Evolutionary conservation across 2,888 invertebrate genomes (phyloP), one percentile per base, ranked within the genome.

Genomic region (Phaedon cochleariae): DNA sequence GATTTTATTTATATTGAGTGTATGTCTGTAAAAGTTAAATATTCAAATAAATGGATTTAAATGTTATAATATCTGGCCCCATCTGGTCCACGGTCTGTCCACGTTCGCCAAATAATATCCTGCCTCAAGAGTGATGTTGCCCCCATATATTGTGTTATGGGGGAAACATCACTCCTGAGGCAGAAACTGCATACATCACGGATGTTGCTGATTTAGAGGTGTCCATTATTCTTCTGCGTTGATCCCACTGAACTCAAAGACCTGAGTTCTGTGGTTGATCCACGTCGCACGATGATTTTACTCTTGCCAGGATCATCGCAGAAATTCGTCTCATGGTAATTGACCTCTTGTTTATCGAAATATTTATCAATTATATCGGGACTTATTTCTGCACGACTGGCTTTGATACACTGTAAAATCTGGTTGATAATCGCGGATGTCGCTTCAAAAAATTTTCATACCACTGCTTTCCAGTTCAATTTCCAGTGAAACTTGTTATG

Each of bases 191-290:
- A 17, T 51, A 60, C 51, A 55, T 31, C 17, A 41, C 55, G 7
- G 21, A 26, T n/a, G n/a, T n/a, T n/a, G n/a, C n/a, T n/a, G n/a
- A 21, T 57, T 22, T 31, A 15, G 46, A 15, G 2, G 12, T 9
- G 46, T 46, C 29, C 18, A 20, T 29, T 17, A 81, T 72, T 34
- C 74, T 58, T n/a, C n/a, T n/a, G n/a, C n/a, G n/a, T n/a, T n/a
- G n/a, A n/a, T n/a, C n/a, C n/a, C n/a, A n/a, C n/a, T n/a, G n/a
- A n/a, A n/a, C n/a, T n/a, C n/a, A n/a, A n/a, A n/a, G n/a, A n/a
- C n/a, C n/a, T n/a, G n/a, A n/a, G n/a, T 64, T 80, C 77, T 12
- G 77, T 75, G 9, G 29, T 52, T 15, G n/a, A n/a, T 7, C 17
- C 29, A 6, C 48, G 29, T 46, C 58, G 31, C 2, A 45, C 48